A percentile compares a stretch with the other conserved stretches of the same genome.
Evolutionary conservation across 2,888 invertebrate genomes (phyloP).

Genomic region (Saturnia japonica): DNA sequence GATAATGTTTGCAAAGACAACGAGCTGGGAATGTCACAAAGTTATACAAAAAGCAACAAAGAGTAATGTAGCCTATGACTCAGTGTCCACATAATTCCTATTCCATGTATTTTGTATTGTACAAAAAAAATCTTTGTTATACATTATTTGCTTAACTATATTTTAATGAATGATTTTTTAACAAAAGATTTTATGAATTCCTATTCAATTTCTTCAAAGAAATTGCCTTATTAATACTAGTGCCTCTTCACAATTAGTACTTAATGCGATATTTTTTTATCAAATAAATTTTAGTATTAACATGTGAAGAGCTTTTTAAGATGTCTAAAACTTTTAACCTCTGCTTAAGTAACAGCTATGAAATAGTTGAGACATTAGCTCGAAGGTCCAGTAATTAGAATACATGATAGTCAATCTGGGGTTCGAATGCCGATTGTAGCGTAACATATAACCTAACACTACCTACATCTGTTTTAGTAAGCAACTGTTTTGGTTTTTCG

Average conservation of each 20-base stretch:
- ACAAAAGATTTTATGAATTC: slow-evolving; percentile 10
- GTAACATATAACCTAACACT: too few relatives aligned
- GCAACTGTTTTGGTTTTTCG: background rate
- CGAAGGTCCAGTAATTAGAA: background rate
- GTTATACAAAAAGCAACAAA: slow-evolving; percentile 31
- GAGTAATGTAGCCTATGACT: slow-evolving; percentile 18
- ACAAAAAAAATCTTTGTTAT: slow-evolving; percentile 18
- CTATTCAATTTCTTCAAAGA: slow-evolving; percentile 8
- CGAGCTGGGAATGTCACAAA: slow-evolving; percentile 33
- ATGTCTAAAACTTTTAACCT: too few relatives aligned
- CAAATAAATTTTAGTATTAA: background rate
- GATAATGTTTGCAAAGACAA: slow-evolving; percentile 46
- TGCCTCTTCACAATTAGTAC: background rate
- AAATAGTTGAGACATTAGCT: background rate
- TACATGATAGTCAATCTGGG: background rate
- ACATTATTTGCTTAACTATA: slow-evolving; percentile 17
- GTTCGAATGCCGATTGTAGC: background rate
- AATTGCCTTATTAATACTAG: background rate
- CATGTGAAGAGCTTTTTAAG: too few relatives aligned
- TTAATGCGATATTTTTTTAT: background rate
- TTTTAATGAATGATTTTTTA: slow-evolving; percentile 8
- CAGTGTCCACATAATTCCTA: slow-evolving; percentile 19
- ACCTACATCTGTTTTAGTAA: background rate
- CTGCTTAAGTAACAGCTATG: background rate
- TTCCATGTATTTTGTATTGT: slow-evolving; percentile 18